Conservation (phyloP, 2,888 invertebrate genomes). For the Laothoe populi region DNA sequence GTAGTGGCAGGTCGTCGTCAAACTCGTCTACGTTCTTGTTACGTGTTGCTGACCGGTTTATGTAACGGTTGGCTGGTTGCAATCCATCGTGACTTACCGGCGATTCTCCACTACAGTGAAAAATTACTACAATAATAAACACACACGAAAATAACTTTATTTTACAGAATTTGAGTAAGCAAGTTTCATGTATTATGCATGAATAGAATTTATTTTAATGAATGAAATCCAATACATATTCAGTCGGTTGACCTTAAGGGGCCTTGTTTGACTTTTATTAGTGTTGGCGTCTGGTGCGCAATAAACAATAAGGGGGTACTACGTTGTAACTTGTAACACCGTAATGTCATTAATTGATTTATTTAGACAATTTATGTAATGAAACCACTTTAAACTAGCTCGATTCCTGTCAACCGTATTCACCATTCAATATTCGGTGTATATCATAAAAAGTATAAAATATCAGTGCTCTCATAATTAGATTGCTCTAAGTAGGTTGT, state of each 20-base stretch:
- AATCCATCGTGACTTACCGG: constrained; percentile 49
- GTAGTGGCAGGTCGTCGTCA: constrained; percentile 76
- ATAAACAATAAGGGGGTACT: constrained; percentile 31
- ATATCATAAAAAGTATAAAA: no score
- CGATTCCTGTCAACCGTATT: not conserved
- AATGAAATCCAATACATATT: constrained; percentile 66
- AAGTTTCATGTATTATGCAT: constrained; percentile 45
- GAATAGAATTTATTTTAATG: constrained; percentile 59
- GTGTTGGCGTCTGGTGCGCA: constrained; percentile 53
- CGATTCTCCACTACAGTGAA: constrained; percentile 7
- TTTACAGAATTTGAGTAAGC: constrained; percentile 14
- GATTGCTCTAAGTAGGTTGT: no score
- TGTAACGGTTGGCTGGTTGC: constrained; percentile 54
- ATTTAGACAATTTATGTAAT: not conserved
- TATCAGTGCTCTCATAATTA: no score
- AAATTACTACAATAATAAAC: no score
- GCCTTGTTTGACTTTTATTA: constrained; percentile 44
- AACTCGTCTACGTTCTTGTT: constrained; percentile 66
- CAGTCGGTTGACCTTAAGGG: constrained; percentile 58
- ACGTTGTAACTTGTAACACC: constrained; percentile 13
- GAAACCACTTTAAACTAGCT: not conserved
- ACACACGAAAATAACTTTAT: not conserved
- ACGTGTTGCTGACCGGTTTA: constrained; percentile 51
- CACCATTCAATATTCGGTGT: no score
- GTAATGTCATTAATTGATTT: not conserved